phyloP scores from a whole-genome alignment of 2,888 invertebrate species.

The Rapana venosa region DNA sequence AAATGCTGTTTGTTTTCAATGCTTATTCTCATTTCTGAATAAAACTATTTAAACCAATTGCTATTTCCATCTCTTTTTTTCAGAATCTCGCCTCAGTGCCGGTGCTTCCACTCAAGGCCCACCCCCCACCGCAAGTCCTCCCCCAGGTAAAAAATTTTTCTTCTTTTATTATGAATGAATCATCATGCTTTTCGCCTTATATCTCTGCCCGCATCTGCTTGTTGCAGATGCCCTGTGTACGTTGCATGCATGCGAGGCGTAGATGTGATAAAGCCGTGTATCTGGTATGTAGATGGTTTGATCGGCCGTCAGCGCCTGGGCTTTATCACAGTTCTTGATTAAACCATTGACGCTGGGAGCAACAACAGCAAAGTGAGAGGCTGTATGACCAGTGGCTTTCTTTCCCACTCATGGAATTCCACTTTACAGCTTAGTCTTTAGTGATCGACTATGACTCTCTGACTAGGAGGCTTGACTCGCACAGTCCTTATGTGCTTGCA shows the following conservation, averaged over 20 bases:
- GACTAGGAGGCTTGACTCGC: too few species aligned
- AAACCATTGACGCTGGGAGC: too few species aligned
- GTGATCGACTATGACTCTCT: too few species aligned
- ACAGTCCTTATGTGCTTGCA: too few species aligned
- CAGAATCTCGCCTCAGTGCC: slow-evolving; percentile 18
- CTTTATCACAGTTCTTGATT: too few species aligned
- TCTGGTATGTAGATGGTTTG: neutral
- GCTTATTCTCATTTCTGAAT: neutral
- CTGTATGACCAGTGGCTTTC: too few species aligned
- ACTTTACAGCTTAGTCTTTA: too few species aligned
- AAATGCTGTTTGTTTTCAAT: neutral
- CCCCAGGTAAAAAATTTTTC: neutral
- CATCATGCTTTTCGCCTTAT: neutral
- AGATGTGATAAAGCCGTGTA: too few species aligned
- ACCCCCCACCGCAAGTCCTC: neutral
- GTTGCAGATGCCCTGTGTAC: neutral
- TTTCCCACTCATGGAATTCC: too few species aligned
- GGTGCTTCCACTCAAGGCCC: neutral
- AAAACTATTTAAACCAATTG: neutral
- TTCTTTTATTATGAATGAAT: too few species aligned
- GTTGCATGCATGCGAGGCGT: neutral
- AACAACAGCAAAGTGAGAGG: too few species aligned
- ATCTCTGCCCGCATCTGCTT: neutral
- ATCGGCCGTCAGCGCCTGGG: neutral
- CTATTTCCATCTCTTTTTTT: neutral